Base-by-base conservation (phyloP, 1,140 invertebrate genomes). In the Macrotrachela quadricornifera region DNA sequence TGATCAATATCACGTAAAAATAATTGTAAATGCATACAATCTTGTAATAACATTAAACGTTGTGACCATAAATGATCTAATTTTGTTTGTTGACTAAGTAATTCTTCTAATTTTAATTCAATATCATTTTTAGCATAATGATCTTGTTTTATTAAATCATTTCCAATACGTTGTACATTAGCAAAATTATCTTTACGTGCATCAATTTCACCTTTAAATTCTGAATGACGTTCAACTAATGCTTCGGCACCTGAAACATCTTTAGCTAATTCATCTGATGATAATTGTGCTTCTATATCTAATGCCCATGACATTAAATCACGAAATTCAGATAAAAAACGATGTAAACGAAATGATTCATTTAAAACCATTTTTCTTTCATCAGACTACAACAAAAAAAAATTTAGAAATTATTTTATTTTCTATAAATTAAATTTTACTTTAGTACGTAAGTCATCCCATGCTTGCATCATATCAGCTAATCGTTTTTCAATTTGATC, bases 151-250 rank as follows among this genome's bases (percentile, higher is more conserved):
- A 64, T 59, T 54, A 83, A 77, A 50, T 85, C 80, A 30, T 30
- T 30, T 18, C 95, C 68, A 11, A 97, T 72, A 57, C 80, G 78
- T 58, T 83, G 77, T 0, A 91, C 92, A 51, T 87, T 83, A 44
- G 78, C 77, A 67, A 95, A 94, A 62, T 85, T 91, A 65, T 99
- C 92, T 62, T 86, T 83, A 50, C 91, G 77, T 0, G 92, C 91
- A 72, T 97, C 91, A 62, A 99, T 96, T 73, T 97, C 91, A 41
- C 90, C 87, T 64, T 85, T 85, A 64, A 97, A 90, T 68, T 99
- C 92, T 65, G 95, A 88, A 66, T 96, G 90, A 47, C 88, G 75
- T 68, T 97, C 92, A 2, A 96, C 72, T 12, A 97, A 73, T 4
- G 88, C 85, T 71, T 97, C 92, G 0, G 92, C 92, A 0, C 90